phyloP scores from a whole-genome alignment of 2,888 invertebrate genomes.

The Leptopilina drosophilae region DNA sequence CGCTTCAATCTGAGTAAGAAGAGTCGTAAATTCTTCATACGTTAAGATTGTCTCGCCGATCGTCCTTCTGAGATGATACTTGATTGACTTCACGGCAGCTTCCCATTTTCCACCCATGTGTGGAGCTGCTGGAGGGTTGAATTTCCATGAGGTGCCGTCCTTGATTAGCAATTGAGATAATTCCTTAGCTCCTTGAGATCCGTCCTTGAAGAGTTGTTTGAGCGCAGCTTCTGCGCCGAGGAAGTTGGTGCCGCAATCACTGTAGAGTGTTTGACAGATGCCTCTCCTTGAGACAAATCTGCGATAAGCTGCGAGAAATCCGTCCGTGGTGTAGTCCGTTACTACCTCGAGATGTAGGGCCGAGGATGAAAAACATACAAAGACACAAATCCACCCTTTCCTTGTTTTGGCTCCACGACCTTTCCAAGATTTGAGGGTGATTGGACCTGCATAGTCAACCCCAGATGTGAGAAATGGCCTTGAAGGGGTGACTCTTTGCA shows the following conservation, averaged over 20 bases:
- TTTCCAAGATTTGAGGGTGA: slow-evolving; percentile 45
- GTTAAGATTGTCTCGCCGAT: slow-evolving; percentile 30
- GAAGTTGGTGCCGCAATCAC: slow-evolving; percentile 53
- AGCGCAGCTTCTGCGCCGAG: slow-evolving; percentile 44
- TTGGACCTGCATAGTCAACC: slow-evolving; percentile 59
- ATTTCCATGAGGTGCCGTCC: background rate
- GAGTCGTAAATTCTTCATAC: slow-evolving; percentile 21
- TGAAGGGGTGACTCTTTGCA: slow-evolving; percentile 21
- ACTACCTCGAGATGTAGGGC: slow-evolving; percentile 16
- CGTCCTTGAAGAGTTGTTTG: background rate
- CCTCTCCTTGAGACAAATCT: slow-evolving; percentile 44
- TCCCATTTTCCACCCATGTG: slow-evolving; percentile 8
- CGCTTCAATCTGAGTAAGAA: slow-evolving; percentile 59
- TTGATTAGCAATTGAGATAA: background rate
- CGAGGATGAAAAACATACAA: slow-evolving; percentile 35
- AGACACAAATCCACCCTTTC: slow-evolving; percentile 52
- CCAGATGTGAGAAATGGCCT: slow-evolving; percentile 45
- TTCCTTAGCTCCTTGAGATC: background rate
- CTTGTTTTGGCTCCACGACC: slow-evolving; percentile 43
- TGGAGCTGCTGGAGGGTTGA: slow-evolving; percentile 6
- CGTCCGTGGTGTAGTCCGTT: background rate
- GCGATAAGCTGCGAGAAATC: background rate
- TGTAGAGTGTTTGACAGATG: slow-evolving; percentile 26
- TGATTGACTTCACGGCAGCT: background rate
- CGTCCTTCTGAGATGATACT: slow-evolving; percentile 26